Conservation (phyloP, 2,113 vertebrate genomes). For the Rhea pennata region DNA sequence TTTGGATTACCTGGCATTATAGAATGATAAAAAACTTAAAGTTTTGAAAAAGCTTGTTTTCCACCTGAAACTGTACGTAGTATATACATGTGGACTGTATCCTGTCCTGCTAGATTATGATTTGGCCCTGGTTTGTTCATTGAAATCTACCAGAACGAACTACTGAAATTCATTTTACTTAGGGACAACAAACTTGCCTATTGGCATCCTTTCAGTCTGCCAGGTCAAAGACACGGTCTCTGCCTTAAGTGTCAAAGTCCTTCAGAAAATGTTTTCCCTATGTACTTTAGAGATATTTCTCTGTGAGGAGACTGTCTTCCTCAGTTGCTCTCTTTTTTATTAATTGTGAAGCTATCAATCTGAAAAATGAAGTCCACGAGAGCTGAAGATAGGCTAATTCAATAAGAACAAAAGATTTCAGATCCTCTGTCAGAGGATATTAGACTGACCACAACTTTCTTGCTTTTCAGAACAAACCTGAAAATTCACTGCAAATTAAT, state of each 20-base stretch:
- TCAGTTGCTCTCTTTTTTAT: neutral
- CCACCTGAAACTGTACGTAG: neutral
- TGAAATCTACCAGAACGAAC: neutral
- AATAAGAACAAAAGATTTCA: slow-evolving; percentile 38
- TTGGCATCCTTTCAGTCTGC: neutral
- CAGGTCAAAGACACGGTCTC: neutral
- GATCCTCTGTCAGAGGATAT: slow-evolving; percentile 17
- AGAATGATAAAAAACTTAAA: neutral
- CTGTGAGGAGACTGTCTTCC: neutral
- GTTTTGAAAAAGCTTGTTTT: neutral
- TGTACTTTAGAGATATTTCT: neutral
- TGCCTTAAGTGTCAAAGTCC: neutral
- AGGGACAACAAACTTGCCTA: neutral
- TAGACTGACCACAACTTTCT: slow-evolving; percentile 30
- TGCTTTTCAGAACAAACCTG: slow-evolving; percentile 24
- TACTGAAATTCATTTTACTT: neutral
- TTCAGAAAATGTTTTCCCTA: neutral
- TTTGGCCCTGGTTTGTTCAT: neutral
- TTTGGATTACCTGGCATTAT: neutral
- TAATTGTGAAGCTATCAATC: slow-evolving; percentile 22
- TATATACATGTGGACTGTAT: neutral
- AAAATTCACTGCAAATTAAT: slow-evolving; percentile 39
- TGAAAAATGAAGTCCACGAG: neutral
- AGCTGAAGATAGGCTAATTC: slow-evolving; percentile 40
- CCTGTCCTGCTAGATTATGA: neutral